Evolutionary conservation across 2,888 invertebrate genomes (phyloP).

Genomic region (Cosmopolites sordidus): DNA sequence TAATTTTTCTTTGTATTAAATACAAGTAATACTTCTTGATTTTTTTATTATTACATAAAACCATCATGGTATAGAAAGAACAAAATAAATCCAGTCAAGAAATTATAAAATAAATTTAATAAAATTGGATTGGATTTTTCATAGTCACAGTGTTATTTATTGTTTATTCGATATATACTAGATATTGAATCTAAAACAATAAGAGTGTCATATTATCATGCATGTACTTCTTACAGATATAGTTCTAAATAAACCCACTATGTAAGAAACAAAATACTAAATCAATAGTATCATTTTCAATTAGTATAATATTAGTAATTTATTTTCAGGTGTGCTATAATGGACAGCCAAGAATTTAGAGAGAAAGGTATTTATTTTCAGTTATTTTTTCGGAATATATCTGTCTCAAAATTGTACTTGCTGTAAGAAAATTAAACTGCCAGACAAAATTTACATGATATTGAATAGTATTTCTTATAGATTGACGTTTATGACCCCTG

Average conservation of each 20-base stretch:
- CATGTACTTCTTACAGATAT: too few species aligned
- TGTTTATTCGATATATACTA: too few species aligned
- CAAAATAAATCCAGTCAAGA: background rate
- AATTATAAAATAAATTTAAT: background rate
- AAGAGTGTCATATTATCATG: too few species aligned
- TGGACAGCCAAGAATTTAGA: slow-evolving; percentile 55
- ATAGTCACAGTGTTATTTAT: background rate
- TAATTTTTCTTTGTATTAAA: too few species aligned
- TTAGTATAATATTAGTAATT: background rate
- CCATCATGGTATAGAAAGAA: too few species aligned
- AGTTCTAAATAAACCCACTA: too few species aligned
- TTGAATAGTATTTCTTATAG: slow-evolving; percentile 9
- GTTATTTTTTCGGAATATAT: too few species aligned
- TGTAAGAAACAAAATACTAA: background rate
- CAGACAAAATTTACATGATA: slow-evolving; percentile 10
- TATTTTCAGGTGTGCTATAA: slow-evolving; percentile 28
- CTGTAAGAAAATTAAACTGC: too few species aligned
- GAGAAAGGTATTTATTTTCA: slow-evolving; percentile 50
- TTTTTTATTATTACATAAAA: too few species aligned
- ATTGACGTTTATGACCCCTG: slow-evolving; percentile 8
- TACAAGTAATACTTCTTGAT: too few species aligned
- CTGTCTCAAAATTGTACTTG: too few species aligned
- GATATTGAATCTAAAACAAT: too few species aligned
- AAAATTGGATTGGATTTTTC: background rate
- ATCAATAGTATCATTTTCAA: background rate